Percentiles rank a stretch among this genome's conserved stretches.
Conservation (phyloP, 2,888 invertebrate genomes). For the Metallyticus violacea region DNA sequence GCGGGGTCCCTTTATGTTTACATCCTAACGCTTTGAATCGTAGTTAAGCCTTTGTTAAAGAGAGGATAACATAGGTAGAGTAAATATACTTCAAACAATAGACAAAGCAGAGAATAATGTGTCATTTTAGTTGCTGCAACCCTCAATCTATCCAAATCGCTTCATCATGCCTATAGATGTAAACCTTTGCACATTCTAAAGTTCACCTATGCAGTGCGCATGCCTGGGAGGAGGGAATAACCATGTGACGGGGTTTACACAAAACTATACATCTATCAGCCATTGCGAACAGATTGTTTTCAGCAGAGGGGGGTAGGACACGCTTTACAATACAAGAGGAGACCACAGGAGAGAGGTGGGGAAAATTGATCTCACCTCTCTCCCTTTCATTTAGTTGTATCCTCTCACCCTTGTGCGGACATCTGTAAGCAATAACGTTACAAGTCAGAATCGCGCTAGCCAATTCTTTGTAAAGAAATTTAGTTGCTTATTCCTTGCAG, state of each 20-base stretch:
- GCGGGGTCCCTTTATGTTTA: background rate
- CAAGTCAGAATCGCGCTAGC: background rate
- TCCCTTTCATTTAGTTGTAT: slow-evolving; percentile 5
- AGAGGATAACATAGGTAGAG: background rate
- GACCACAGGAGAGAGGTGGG: background rate
- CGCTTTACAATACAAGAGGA: slow-evolving; percentile 2
- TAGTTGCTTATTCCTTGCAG: no score
- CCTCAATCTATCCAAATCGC: no score
- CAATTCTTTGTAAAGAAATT: background rate
- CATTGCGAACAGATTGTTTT: slow-evolving; percentile 10
- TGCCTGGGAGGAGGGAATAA: background rate
- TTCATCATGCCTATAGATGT: no score
- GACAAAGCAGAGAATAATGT: background rate
- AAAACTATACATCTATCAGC: slow-evolving; percentile 9
- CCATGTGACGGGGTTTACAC: background rate
- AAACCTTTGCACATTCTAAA: background rate
- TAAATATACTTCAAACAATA: background rate
- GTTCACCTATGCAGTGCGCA: background rate
- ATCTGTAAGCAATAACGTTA: background rate
- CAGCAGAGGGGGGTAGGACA: background rate
- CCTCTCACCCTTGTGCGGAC: background rate
- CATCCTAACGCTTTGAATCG: background rate
- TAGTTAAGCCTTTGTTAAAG: background rate
- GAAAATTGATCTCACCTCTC: slow-evolving; percentile 4
- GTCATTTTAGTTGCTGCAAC: background rate